Percentiles rank a stretch among this genome's conserved stretches.
Conservation (phyloP, 2,113 vertebrate genomes). For the Phalacrocorax carbo region DNA sequence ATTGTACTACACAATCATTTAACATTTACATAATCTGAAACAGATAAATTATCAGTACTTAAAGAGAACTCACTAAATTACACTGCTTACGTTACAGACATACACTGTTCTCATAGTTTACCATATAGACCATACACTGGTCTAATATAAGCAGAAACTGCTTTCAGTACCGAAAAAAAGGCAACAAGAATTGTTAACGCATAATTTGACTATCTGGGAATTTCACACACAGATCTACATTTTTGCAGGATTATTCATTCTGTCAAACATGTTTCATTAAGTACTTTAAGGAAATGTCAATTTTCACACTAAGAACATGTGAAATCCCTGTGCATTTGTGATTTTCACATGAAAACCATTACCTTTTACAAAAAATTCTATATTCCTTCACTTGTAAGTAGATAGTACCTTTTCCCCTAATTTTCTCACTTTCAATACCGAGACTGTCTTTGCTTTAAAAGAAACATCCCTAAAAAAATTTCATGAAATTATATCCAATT, state of each 20-base stretch:
- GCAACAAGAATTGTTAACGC: neutral
- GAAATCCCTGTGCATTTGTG: neutral
- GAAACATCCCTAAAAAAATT: neutral
- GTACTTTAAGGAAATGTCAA: neutral
- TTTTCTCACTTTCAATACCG: neutral
- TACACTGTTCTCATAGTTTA: neutral
- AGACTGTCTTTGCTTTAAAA: neutral
- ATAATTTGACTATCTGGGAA: neutral
- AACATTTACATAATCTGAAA: neutral
- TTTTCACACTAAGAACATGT: neutral
- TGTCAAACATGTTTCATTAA: neutral
- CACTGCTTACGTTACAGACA: neutral
- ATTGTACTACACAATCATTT: neutral
- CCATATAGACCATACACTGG: neutral
- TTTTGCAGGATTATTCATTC: neutral
- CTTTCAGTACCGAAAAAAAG: neutral
- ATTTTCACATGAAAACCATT: neutral
- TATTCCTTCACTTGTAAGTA: neutral
- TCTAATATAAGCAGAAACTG: neutral
- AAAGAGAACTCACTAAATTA: neutral
- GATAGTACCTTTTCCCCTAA: neutral
- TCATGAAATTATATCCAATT: rapidly evolving
- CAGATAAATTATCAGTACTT: neutral
- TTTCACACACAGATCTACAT: neutral
- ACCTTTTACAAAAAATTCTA: neutral